Percentiles rank a stretch among this genome's conserved stretches.
These are phyloP conservation scores for Myocastor coypus DNA, from an alignment of 2,113 vertebrate genomes.

Conservation along the genomic window DNA sequence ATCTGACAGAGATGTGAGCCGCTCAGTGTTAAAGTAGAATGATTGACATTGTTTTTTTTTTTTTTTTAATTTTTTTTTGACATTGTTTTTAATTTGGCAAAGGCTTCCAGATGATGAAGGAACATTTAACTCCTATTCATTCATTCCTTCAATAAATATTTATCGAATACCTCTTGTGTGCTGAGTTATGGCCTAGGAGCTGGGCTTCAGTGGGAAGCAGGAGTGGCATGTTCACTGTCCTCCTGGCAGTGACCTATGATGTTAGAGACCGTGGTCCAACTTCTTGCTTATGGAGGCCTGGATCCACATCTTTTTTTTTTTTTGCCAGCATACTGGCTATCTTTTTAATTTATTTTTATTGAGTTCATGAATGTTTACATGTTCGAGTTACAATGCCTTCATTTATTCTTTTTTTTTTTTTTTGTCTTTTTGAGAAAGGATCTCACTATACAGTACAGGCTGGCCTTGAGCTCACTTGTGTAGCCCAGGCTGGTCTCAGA, in stretches of 20 bases:
- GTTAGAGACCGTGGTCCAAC: background rate
- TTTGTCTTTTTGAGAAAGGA: too few species aligned
- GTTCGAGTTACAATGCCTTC: too few species aligned
- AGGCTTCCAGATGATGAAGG: background rate
- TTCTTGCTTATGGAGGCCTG: background rate
- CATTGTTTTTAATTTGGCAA: background rate
- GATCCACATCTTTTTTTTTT: too few species aligned
- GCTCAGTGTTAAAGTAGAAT: background rate
- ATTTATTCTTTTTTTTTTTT: too few species aligned
- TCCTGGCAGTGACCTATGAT: background rate
- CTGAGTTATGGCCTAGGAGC: background rate
- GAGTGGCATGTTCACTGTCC: background rate
- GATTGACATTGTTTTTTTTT: background rate
- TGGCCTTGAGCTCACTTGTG: too few species aligned
- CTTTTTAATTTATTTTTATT: too few species aligned
- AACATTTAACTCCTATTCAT: background rate
- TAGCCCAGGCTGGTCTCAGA: too few species aligned
- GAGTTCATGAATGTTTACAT: too few species aligned
- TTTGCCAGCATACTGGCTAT: too few species aligned
- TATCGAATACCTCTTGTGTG: background rate
- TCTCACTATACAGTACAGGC: too few species aligned
- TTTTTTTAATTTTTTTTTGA: too few species aligned
- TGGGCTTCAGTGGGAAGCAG: background rate
- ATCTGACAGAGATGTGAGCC: background rate
- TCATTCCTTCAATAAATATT: background rate